These are phyloP conservation scores for Pangasius macronema DNA, from an alignment of 2,797 vertebrate genomes.

Conservation along the genomic window DNA sequence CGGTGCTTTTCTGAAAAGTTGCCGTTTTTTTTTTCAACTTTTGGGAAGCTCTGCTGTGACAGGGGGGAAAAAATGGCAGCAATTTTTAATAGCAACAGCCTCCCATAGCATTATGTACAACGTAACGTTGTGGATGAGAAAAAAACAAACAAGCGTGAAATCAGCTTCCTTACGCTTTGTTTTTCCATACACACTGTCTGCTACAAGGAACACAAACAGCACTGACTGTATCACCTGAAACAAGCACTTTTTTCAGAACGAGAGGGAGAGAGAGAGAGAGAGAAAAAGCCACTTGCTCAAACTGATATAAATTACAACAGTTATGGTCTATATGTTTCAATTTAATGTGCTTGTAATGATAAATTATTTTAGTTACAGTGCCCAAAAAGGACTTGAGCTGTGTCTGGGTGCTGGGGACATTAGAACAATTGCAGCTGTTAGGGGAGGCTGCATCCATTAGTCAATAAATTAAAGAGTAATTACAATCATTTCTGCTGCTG, in stretches of 20 bases:
- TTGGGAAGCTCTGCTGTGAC: neutral
- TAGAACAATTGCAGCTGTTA: conserved; percentile 85
- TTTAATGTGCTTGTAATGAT: conserved; percentile 86
- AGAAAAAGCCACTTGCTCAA: conserved; percentile 68
- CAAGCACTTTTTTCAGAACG: neutral
- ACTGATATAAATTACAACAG: conserved; percentile 82
- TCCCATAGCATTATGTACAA: neutral
- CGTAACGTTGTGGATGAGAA: neutral
- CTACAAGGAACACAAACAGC: neutral
- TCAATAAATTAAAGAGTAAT: conserved; percentile 87
- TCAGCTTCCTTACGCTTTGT: neutral
- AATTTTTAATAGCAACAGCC: neutral
- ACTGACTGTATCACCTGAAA: neutral
- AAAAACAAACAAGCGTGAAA: neutral
- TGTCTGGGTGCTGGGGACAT: conserved; percentile 56
- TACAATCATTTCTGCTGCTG: conserved; percentile 81
- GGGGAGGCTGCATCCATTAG: conserved; percentile 82
- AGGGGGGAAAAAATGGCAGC: neutral
- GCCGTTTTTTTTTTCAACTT: neutral
- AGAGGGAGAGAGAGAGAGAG: neutral
- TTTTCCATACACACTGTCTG: neutral
- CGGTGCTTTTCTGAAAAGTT: neutral
- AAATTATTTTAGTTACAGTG: conserved; percentile 83
- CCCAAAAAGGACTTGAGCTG: conserved; percentile 75
- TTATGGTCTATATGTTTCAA: conserved; percentile 83